Evolutionary conservation across 2,797 vertebrate species (phyloP).

Genomic region (Scolopax bukidnonensis): DNA sequence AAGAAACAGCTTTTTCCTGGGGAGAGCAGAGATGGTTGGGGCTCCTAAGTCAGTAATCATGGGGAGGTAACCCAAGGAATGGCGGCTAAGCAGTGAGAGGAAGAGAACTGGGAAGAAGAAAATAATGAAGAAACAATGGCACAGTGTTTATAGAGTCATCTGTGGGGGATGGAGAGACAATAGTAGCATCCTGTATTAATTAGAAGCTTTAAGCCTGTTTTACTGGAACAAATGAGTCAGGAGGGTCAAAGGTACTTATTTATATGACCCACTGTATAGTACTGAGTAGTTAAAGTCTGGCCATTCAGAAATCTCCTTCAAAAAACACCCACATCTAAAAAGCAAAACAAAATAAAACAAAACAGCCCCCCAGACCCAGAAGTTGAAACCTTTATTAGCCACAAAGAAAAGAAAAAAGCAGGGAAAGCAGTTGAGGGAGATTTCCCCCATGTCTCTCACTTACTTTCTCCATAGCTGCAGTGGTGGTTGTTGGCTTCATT

Average conservation of each 20-base stretch:
- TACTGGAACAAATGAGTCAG: constrained; percentile 20
- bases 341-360: no score
- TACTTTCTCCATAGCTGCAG: neutral
- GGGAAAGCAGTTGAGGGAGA: neutral
- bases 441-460: neutral
- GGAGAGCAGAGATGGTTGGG: neutral
- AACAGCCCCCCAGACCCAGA: neutral
- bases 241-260: neutral
- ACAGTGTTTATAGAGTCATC: neutral
- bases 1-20: neutral
- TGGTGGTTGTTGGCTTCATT: neutral
- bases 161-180: neutral
- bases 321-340: neutral
- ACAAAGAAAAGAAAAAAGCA: neutral
- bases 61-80: neutral
- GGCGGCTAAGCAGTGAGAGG: neutral
- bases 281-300: neutral
- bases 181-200: constrained; percentile 1
- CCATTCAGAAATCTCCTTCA: neutral
- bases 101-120: neutral
- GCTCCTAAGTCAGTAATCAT: neutral
- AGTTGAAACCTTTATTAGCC: neutral
- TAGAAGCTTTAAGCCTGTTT: constrained; percentile 17
- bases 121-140: neutral
- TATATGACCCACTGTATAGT: neutral